A percentile compares a stretch with the other conserved stretches of the same genome.
phyloP scores from a whole-genome alignment of 2,797 vertebrate genomes.

The Clarias pachynema region DNA sequence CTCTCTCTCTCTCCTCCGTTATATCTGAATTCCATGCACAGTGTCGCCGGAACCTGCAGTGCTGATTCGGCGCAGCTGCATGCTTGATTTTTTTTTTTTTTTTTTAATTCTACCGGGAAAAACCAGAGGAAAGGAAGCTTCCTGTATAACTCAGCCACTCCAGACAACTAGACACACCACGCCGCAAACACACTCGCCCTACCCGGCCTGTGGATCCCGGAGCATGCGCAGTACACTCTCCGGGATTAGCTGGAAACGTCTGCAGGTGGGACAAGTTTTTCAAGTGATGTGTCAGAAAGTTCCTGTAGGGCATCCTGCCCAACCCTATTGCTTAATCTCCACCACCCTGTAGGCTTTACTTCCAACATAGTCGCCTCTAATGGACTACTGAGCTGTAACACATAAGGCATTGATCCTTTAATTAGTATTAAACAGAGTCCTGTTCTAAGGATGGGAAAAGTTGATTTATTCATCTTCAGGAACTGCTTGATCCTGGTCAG shows the following conservation, averaged over 20 bases:
- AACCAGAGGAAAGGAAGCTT: neutral
- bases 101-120: neutral
- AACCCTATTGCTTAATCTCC: conserved; percentile 1
- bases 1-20: neutral
- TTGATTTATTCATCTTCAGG: neutral
- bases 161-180: conserved; percentile 10
- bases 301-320: conserved; percentile 10
- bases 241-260: neutral
- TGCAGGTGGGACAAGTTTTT: conserved; percentile 52
- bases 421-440: neutral
- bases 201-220: conserved; percentile 31
- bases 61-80: conserved; percentile 27
- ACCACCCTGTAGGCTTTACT: neutral
- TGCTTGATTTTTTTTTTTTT: neutral
- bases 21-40: neutral
- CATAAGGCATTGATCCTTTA: neutral
- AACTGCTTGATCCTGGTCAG: neutral
- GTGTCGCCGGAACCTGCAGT: conserved; percentile 1
- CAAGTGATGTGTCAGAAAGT: conserved; percentile 20
- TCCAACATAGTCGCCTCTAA: neutral
- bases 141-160: conserved; percentile 12
- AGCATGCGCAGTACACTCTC: conserved; percentile 45
- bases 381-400: neutral
- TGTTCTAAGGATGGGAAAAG: neutral
- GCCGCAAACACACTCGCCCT: conserved; percentile 29